phyloP scores from a whole-genome alignment of 2,113 vertebrate genomes.

The Holacanthus passer region DNA sequence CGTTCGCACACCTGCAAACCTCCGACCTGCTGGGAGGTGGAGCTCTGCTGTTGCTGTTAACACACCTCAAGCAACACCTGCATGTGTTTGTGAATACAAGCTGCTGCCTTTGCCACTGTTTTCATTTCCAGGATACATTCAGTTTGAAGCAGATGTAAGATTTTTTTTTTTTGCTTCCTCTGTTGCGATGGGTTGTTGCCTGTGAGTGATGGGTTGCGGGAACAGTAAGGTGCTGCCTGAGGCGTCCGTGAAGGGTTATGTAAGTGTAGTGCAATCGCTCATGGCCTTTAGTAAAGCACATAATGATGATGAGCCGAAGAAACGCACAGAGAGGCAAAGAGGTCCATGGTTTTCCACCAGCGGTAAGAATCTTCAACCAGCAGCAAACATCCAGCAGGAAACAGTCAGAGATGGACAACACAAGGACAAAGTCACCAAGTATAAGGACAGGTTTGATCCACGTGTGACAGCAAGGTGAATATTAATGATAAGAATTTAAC shows the following conservation, averaged over 20 bases:
- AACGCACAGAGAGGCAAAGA: background rate
- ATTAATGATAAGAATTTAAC: background rate
- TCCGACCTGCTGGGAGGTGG: conserved; percentile 39
- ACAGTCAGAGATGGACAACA: background rate
- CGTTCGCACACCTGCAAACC: conserved; percentile 28
- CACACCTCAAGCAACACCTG: conserved; percentile 6
- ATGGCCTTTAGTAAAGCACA: conserved; percentile 52
- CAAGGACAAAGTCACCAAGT: conserved; percentile 42
- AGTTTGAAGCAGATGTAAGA: background rate
- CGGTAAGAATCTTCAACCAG: background rate
- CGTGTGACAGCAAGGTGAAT: conserved; percentile 74
- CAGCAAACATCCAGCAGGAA: background rate
- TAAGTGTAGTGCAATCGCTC: conserved; percentile 58
- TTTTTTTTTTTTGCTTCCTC: background rate
- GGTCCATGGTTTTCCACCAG: conserved; percentile 25
- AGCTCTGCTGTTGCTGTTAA: background rate
- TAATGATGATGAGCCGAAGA: conserved; percentile 3
- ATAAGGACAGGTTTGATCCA: conserved; percentile 77
- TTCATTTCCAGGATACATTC: background rate
- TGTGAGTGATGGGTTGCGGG: conserved; percentile 66
- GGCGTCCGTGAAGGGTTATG: conserved; percentile 48
- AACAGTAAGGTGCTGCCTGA: conserved; percentile 55
- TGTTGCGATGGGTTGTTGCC: background rate
- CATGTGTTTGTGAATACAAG: background rate
- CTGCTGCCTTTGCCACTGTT: background rate